Conservation (phyloP, 2,113 vertebrate genomes). For the Sebastes fasciatus region DNA sequence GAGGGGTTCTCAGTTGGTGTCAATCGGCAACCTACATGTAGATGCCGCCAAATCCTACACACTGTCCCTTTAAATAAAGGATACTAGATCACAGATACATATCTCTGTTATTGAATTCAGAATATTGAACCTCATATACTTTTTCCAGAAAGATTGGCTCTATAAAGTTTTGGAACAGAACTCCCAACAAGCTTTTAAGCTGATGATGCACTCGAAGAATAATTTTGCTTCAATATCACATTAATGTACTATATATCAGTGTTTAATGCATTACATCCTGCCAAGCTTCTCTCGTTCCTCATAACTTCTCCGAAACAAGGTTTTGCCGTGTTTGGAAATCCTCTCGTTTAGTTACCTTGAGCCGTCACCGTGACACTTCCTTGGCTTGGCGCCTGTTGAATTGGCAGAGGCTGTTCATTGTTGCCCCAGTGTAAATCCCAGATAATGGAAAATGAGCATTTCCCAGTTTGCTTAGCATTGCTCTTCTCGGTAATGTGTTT, state of each 20-base stretch:
- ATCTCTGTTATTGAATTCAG: neutral
- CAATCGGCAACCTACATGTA: no score
- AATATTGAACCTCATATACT: neutral
- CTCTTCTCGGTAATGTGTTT: constrained; percentile 14
- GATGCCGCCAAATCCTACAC: no score
- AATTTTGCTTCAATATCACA: neutral
- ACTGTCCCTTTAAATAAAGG: neutral
- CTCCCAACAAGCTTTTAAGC: neutral
- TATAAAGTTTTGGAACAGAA: neutral
- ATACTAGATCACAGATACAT: neutral
- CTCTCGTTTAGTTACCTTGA: neutral
- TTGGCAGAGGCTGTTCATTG: constrained; percentile 25
- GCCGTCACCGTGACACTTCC: constrained; percentile 6
- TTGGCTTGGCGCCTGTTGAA: constrained; percentile 41
- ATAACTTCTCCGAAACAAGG: constrained; percentile 1
- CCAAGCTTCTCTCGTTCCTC: neutral
- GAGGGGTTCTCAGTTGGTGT: no score
- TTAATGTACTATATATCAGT: neutral
- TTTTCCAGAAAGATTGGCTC: neutral
- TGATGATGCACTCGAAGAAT: neutral
- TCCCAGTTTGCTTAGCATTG: constrained; percentile 28
- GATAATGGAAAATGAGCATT: constrained; percentile 58
- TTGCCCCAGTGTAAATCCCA: constrained; percentile 43
- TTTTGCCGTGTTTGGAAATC: neutral
- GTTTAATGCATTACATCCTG: neutral